Base-by-base conservation (phyloP, 2,888 invertebrate genomes). In the Machimus rusticus region DNA sequence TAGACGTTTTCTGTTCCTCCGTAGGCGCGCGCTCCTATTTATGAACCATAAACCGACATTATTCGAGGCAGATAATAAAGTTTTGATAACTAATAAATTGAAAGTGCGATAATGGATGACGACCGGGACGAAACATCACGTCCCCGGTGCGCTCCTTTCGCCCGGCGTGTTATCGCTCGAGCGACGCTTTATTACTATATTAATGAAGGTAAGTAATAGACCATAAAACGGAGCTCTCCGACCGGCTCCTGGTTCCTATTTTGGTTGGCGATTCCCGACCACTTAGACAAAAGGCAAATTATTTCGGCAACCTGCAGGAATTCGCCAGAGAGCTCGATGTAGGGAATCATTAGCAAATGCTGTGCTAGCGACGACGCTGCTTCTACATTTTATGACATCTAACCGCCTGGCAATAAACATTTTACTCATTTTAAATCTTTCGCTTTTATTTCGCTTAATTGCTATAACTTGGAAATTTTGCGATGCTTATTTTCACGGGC, bases 61-160 rank as follows among this genome's bases (percentile, higher is more conserved):
- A 81, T 81, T 55, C 51, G n/a, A 81, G 86, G 74, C 79, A 88
- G 86, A 88, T 88, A 88, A 88, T 88, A 88, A 88, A 88, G 81
- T 88, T 88, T 88, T 88, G 88, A 88, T 88, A 88, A 88, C 88
- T 78, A 86, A 88, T 88, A 88, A 88, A 88, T 88, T 88, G 88
- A 88, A 88, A 86, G 86, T 77, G 86, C 79, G 86, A 81, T 81
- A 81, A 81, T 81, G 81, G 46, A 51, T 81, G 55, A 81, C 34
- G 81, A 51, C 51, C 34, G 31, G 81, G 81, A 55, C 51, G 81
- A 46, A 51, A 51, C 19, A 55, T 23, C 81, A 81, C 81, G 81
- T 81, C n/a, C 51, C 51, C 37, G 46, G 16, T 37, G 9, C 43
- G 28, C 51, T 31, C 51, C 31, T 55, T 46, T 46, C 43, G 43